Evolutionary conservation across 2,797 vertebrate genomes (phyloP).

Genomic region (Fistularia tabacaria): DNA sequence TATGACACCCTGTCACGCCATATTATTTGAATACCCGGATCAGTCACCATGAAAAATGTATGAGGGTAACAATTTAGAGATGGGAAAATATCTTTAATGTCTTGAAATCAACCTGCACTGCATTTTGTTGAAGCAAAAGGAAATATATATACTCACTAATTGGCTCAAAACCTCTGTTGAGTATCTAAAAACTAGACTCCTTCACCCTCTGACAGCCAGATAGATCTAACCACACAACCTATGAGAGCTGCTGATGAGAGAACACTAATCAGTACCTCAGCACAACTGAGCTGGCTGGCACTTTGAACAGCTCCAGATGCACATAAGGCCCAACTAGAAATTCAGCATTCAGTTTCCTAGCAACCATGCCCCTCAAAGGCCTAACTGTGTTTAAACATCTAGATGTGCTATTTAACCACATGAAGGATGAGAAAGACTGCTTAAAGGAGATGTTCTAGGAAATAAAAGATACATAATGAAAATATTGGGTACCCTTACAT

Average conservation of each 20-base stretch:
- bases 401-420: constrained; percentile 54
- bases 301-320: constrained; percentile 65
- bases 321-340: constrained; percentile 57
- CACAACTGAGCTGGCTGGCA: constrained; percentile 35
- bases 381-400: constrained; percentile 57
- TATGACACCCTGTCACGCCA: too few species aligned
- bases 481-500: too few species aligned
- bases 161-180: constrained; percentile 14
- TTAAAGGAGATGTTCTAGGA: background rate
- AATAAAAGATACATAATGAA: too few species aligned
- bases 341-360: constrained; percentile 75
- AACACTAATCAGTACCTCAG: constrained; percentile 51
- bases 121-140: too few species aligned
- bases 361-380: constrained; percentile 69
- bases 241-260: constrained; percentile 37
- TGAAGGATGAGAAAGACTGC: constrained; percentile 25
- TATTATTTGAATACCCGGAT: too few species aligned
- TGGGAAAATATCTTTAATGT: too few species aligned
- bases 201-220: constrained; percentile 12
- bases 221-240: constrained; percentile 13
- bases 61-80: too few species aligned
- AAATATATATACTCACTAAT: background rate
- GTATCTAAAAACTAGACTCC: constrained; percentile 7
- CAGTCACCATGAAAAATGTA: too few species aligned
- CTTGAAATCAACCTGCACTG: too few species aligned